phyloP scores from a whole-genome alignment of 2,113 vertebrate species.

The Herpetotheres cachinnans region DNA sequence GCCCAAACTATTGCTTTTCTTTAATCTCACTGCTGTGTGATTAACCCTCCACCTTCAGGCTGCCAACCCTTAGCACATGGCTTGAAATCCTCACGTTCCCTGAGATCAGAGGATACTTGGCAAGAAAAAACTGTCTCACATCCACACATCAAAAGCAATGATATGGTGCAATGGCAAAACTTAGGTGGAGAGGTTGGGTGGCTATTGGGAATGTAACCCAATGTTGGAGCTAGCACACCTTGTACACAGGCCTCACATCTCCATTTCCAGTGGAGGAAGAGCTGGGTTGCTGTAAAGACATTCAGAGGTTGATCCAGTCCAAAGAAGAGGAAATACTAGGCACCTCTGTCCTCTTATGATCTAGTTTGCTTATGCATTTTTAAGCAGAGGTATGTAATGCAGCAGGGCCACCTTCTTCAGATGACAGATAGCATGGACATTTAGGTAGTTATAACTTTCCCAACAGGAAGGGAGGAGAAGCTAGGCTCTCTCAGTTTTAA shows the following conservation, averaged over 20 bases:
- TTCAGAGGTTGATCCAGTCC: not conserved
- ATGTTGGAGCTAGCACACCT: fast-evolving
- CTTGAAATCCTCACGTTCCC: not conserved
- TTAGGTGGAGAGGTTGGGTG: not conserved
- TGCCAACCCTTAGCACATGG: not conserved
- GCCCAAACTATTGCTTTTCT: not conserved
- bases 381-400: not conserved
- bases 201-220: not conserved
- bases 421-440: not conserved
- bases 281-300: not conserved
- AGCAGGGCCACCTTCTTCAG: not conserved
- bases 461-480: not conserved
- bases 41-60: not conserved
- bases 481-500: not conserved
- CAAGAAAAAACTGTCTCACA: not conserved
- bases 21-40: not conserved
- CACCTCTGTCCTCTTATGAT: not conserved
- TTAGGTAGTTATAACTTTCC: not conserved
- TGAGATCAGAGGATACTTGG: not conserved
- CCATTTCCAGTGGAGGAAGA: not conserved
- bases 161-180: not conserved
- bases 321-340: not conserved
- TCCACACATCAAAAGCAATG: not conserved
- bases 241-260: not conserved
- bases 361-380: not conserved